Conservation (phyloP, 2,797 vertebrate species). For the Phalloptychus januarius region DNA sequence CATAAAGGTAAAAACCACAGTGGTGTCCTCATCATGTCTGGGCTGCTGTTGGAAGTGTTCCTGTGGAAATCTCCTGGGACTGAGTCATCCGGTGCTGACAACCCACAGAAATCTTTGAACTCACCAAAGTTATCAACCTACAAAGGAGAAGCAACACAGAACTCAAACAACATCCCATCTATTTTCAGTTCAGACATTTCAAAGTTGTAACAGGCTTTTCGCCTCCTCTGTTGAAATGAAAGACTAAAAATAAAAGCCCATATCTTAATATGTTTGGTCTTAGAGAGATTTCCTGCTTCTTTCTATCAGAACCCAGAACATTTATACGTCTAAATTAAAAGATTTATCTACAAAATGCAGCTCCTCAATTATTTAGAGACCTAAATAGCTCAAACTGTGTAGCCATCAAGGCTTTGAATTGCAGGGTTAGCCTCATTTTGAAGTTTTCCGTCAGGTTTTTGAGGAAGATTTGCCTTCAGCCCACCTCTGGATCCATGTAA, state of each 20-base stretch:
- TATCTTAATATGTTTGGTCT: neutral
- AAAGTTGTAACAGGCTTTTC: neutral
- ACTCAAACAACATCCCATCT: slow-evolving; percentile 45
- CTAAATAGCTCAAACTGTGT: slow-evolving; percentile 9
- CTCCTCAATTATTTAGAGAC: slow-evolving; percentile 28
- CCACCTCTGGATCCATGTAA: slow-evolving; percentile 46
- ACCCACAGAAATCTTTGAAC: slow-evolving; percentile 49
- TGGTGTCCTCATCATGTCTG: slow-evolving; percentile 25
- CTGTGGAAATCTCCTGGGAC: slow-evolving; percentile 38
- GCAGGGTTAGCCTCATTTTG: slow-evolving; percentile 46
- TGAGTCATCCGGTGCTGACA: slow-evolving; percentile 27
- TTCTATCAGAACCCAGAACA: neutral
- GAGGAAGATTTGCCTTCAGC: slow-evolving; percentile 24
- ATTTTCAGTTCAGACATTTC: slow-evolving; percentile 67
- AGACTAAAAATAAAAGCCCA: slow-evolving; percentile 10
- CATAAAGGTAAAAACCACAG: slow-evolving; percentile 28
- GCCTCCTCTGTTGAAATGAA: slow-evolving; percentile 15
- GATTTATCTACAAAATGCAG: slow-evolving; percentile 19
- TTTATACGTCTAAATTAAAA: neutral
- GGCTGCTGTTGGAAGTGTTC: slow-evolving; percentile 25
- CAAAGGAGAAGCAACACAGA: slow-evolving; percentile 50
- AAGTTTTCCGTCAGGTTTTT: slow-evolving; percentile 39
- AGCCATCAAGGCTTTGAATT: slow-evolving; percentile 54
- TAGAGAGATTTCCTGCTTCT: neutral
- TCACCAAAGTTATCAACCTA: slow-evolving; percentile 50